phyloP scores from a whole-genome alignment of 2,113 vertebrate species.

The Corythornis cristatus region DNA sequence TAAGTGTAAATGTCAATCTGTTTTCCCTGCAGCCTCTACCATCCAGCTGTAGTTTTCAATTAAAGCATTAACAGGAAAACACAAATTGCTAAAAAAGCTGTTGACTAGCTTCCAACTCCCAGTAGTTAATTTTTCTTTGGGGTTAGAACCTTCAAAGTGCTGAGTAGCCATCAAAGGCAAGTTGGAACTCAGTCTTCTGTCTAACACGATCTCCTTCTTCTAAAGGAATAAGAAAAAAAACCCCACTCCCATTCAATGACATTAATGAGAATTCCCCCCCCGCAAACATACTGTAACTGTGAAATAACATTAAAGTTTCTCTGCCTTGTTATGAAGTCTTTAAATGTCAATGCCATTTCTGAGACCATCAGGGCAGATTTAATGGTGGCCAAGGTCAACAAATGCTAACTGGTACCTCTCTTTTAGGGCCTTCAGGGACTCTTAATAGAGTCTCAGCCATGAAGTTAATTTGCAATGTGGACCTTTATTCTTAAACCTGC shows the following conservation, averaged over 20 bases:
- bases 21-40: background rate
- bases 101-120: background rate
- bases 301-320: conserved; percentile 69
- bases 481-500: conserved; percentile 46
- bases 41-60: background rate
- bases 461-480: conserved; percentile 57
- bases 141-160: background rate
- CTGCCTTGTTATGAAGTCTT: conserved; percentile 67
- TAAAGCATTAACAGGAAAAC: background rate
- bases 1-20: background rate
- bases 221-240: background rate
- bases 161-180: background rate
- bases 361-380: conserved; percentile 65
- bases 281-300: conserved; percentile 54
- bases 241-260: background rate
- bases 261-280: conserved; percentile 52
- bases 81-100: background rate
- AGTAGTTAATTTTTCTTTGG: background rate
- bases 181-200: background rate
- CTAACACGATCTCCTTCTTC: background rate
- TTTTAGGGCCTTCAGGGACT: conserved; percentile 52
- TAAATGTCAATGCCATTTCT: conserved; percentile 69
- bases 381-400: conserved; percentile 56
- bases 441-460: conserved; percentile 56
- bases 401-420: conserved; percentile 62